These are phyloP conservation scores for Dermochelys coriacea DNA, from an alignment of 2,797 vertebrate species.

Conservation along the genomic window DNA sequence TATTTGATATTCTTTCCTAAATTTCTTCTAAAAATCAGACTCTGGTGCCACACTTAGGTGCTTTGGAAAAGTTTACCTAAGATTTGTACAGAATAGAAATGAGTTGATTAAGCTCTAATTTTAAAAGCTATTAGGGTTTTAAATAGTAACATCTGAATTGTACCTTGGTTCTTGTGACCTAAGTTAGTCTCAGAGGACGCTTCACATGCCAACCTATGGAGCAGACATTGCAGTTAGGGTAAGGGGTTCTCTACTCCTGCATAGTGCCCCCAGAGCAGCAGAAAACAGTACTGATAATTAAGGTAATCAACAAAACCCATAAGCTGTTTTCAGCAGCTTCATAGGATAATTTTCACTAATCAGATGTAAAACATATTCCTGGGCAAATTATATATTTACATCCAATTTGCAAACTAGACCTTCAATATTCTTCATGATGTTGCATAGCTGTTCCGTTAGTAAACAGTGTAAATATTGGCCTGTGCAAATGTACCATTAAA, in stretches of 20 bases:
- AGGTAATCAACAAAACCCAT: slow-evolving; percentile 37
- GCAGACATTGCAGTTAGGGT: neutral
- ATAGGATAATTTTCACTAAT: slow-evolving; percentile 71
- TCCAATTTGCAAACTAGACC: slow-evolving; percentile 55
- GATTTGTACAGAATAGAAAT: neutral
- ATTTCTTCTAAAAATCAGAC: neutral
- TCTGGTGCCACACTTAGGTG: neutral
- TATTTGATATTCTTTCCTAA: neutral
- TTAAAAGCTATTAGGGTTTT: neutral
- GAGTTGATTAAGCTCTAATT: neutral
- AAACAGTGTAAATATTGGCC: slow-evolving; percentile 55
- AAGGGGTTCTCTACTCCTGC: neutral
- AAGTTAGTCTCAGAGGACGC: neutral
- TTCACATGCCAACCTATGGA: neutral
- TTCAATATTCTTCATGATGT: slow-evolving; percentile 51
- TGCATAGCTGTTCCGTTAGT: slow-evolving; percentile 23
- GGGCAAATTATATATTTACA: slow-evolving; percentile 73
- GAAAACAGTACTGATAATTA: slow-evolving; percentile 36
- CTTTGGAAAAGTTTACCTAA: neutral
- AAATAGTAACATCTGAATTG: neutral
- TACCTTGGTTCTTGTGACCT: neutral
- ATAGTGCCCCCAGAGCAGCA: neutral
- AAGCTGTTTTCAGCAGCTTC: slow-evolving; percentile 57
- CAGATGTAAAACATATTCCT: slow-evolving; percentile 71
- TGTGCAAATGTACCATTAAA: slow-evolving; percentile 12